These are phyloP conservation scores for Bombus superbus DNA, from an alignment of 1,140 invertebrate genomes.

Conservation along the genomic window DNA sequence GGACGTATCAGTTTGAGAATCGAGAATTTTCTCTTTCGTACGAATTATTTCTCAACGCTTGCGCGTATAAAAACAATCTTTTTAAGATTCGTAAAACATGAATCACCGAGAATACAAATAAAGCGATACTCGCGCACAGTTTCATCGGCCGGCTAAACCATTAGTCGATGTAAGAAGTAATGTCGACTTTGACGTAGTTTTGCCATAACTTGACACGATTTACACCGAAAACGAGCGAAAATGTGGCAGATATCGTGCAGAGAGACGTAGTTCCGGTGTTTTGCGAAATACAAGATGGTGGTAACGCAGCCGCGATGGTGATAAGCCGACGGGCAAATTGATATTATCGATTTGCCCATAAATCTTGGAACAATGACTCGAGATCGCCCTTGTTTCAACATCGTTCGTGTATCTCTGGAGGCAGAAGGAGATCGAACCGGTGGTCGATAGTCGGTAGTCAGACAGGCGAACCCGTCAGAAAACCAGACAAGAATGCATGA, in stretches of 20 bases:
- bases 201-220: not conserved
- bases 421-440: constrained; percentile 63
- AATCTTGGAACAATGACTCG: constrained; percentile 54
- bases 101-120: too few species aligned
- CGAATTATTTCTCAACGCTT: too few species aligned
- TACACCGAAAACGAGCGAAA: not conserved
- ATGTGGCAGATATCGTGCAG: not conserved
- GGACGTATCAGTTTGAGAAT: too few species aligned
- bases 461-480: constrained; percentile 71
- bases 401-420: constrained; percentile 36
- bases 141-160: too few species aligned
- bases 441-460: constrained; percentile 59
- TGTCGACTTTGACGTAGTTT: too few species aligned
- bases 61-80: too few species aligned
- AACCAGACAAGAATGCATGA: constrained; percentile 75
- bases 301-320: not conserved
- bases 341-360: constrained; percentile 45
- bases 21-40: too few species aligned
- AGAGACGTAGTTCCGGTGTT: not conserved
- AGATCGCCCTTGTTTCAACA: constrained; percentile 43
- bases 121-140: too few species aligned
- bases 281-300: constrained; percentile 19
- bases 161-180: too few species aligned
- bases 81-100: too few species aligned
- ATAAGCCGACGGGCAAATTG: constrained; percentile 39